Conservation (phyloP, 2,113 vertebrate species). For the Paracyprichromis sp. region DNA sequence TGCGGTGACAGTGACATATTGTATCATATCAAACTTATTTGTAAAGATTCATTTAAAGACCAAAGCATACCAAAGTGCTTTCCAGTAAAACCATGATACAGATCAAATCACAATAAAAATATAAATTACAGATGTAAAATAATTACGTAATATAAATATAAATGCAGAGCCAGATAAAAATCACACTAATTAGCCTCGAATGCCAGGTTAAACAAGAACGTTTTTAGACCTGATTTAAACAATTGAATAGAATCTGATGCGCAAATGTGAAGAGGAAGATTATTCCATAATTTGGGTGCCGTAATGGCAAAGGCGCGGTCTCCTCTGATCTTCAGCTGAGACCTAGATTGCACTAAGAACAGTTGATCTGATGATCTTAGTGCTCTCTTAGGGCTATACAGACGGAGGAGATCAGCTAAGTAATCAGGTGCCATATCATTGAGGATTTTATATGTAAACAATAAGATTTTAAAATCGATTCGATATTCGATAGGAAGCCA, state of each 20-base stretch:
- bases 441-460: neutral
- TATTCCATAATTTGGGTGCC: neutral
- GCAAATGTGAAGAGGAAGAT: neutral
- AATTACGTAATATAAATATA: neutral
- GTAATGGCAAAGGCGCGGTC: accelerated
- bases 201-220: neutral
- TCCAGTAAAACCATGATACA: neutral
- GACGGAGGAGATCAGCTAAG: neutral
- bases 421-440: neutral
- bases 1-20: neutral
- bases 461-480: neutral
- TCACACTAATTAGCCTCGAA: accelerated
- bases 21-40: neutral
- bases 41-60: neutral
- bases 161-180: neutral
- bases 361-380: accelerated
- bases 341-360: neutral
- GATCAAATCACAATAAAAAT: neutral
- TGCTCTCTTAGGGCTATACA: neutral
- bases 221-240: neutral
- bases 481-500: neutral
- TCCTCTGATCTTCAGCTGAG: neutral
- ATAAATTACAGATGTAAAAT: neutral
- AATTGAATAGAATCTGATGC: neutral
- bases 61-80: neutral